These are phyloP conservation scores for Sebastolobus altivelis DNA, from an alignment of 2,797 vertebrate species.

Conservation along the genomic window DNA sequence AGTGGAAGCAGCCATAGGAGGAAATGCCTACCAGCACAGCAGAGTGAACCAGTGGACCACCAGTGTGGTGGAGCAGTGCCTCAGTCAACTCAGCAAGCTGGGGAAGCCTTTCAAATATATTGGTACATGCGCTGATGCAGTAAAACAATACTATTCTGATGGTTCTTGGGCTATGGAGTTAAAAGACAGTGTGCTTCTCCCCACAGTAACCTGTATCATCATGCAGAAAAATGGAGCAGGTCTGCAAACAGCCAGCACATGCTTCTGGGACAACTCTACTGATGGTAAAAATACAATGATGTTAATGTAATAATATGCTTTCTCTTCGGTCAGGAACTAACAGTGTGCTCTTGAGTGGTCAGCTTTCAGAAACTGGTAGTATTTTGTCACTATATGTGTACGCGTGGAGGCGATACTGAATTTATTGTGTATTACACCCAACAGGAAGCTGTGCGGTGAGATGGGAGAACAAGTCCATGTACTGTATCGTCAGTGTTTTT, in stretches of 20 bases:
- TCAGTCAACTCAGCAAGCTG: slow-evolving; percentile 94
- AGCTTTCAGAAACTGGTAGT: not conserved
- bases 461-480: slow-evolving; percentile 98
- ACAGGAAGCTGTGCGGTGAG: slow-evolving; percentile 94
- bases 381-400: not conserved
- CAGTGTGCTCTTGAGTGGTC: not conserved
- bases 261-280: slow-evolving; percentile 95
- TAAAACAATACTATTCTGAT: not conserved
- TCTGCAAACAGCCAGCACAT: slow-evolving; percentile 92
- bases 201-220: slow-evolving; percentile 92
- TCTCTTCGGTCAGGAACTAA: not conserved
- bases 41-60: slow-evolving; percentile 95
- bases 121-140: slow-evolving; percentile 76
- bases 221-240: slow-evolving; percentile 99
- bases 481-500: slow-evolving; percentile 95
- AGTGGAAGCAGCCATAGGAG: slow-evolving; percentile 91
- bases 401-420: not conserved
- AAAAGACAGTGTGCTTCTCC: not conserved
- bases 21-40: slow-evolving; percentile 92
- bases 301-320: not conserved
- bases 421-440: not conserved
- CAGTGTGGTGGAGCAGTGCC: slow-evolving; percentile 91
- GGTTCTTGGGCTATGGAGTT: not conserved
- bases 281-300: slow-evolving; percentile 86
- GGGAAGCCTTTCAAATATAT: slow-evolving; percentile 97